Evolutionary conservation across 2,797 vertebrate species (phyloP).

Genomic region (Neomorphus geoffroyi): DNA sequence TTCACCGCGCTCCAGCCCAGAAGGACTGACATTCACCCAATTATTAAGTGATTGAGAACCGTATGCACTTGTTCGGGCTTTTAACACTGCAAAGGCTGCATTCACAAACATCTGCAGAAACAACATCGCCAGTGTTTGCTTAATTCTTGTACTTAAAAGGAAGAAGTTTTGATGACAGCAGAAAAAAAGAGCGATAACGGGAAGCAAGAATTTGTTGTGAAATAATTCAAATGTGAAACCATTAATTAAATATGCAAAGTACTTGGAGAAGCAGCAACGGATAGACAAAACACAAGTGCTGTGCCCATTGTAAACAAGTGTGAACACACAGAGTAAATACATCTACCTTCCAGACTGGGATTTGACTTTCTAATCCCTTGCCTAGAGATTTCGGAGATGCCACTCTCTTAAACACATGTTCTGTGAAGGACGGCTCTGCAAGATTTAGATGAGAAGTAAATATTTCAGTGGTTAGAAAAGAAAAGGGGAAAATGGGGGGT

Average conservation of each 20-base stretch:
- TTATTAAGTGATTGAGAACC: neutral
- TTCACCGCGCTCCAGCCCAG: neutral
- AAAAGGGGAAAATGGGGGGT: neutral
- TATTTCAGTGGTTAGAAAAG: neutral
- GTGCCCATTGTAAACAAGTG: neutral
- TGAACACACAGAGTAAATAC: neutral
- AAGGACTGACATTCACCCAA: neutral
- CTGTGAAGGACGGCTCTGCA: neutral
- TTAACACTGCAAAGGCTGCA: neutral
- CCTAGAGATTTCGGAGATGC: neutral
- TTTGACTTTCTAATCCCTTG: neutral
- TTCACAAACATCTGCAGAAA: neutral
- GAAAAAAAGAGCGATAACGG: neutral
- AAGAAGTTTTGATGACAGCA: neutral
- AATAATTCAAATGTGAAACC: neutral
- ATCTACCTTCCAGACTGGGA: neutral
- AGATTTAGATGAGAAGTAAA: slow-evolving; percentile 21
- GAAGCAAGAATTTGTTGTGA: neutral
- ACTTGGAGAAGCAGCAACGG: neutral
- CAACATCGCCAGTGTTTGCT: neutral
- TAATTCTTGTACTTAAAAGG: neutral
- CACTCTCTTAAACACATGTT: neutral
- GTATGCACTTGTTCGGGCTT: neutral
- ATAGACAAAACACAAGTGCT: neutral
- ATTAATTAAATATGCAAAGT: slow-evolving; percentile 32